Conservation (phyloP, 2,797 vertebrate species). For the Bucorvus abyssinicus region DNA sequence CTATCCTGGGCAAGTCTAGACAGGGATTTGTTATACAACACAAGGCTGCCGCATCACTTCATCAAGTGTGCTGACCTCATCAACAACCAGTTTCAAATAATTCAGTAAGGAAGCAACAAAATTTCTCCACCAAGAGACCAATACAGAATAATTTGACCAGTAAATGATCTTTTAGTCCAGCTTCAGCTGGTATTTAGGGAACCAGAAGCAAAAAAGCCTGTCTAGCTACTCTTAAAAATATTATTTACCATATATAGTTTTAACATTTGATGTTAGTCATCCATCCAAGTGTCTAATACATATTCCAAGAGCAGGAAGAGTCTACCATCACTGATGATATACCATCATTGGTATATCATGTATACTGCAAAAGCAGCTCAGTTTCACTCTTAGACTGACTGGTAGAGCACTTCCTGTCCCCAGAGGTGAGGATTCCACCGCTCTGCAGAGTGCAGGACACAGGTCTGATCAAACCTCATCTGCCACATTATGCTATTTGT, state of each 20-base stretch:
- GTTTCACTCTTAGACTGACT: background rate
- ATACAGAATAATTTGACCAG: background rate
- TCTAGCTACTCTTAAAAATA: background rate
- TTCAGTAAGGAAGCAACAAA: background rate
- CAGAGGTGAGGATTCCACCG: background rate
- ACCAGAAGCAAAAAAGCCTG: background rate
- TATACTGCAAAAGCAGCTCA: background rate
- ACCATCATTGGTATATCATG: accelerated
- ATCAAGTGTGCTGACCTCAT: background rate
- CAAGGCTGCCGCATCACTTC: background rate
- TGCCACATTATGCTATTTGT: background rate
- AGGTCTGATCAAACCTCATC: background rate
- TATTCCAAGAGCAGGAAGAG: background rate
- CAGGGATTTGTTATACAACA: background rate
- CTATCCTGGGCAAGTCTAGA: background rate
- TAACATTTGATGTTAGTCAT: background rate
- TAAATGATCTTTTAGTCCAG: background rate
- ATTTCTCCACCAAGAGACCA: background rate
- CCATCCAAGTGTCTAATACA: background rate
- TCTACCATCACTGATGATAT: accelerated
- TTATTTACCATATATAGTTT: background rate
- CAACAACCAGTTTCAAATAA: background rate
- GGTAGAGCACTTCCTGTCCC: background rate
- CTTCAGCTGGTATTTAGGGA: background rate
- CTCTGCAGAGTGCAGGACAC: background rate